Evolutionary conservation across 2,888 invertebrate species (phyloP), one percentile per base, ranked within the genome.

Genomic region (Spodoptera littoralis): DNA sequence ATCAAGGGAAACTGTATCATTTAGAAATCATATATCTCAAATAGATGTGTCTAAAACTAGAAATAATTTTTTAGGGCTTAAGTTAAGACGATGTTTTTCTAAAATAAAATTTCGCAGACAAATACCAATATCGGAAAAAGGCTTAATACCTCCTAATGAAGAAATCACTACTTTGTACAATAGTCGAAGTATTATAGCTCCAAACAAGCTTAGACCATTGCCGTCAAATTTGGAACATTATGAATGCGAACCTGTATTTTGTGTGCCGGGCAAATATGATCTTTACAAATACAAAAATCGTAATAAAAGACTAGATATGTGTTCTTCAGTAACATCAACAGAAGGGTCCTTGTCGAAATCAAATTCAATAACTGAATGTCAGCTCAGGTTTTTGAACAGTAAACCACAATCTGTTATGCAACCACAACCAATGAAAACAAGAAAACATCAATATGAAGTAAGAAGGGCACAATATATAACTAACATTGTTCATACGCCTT

Each of bases 171-270:
- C 63, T 60, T 56, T 60, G 9, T 8, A 53, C 70, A 64, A 12
- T 9, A 47, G 44, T 54, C 60, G 64, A 57, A 65, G 53, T 57
- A 53, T 62, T 9, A 63, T 52, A 55, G 59, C 57, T 30, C 8
- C 18, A 30, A 65, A 57, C 41, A 60, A 4, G 8, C 45, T 41
- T n/a, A 66, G 48, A 42, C n/a, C 57, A 6, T 62, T 44, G 45
- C 27, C 60, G 4, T 52, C 74, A 45, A 74, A 74, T 49, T 65
- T 74, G 51, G 43, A 67, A 46, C 75, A 77, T 11, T 76, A 77
- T 54, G 84, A 82, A 67, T 84, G 82, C 73, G 82, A 84, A 72
- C 82, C 85, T 48, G 70, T 74, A n/a, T 58, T 80, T 46, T 86
- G 84, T 69, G 50, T 77, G 24, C 82, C 84, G 41, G 84, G 81